Base-by-base conservation (phyloP, 1,140 invertebrate genomes). In the Ditylenchus dipsaci region DNA sequence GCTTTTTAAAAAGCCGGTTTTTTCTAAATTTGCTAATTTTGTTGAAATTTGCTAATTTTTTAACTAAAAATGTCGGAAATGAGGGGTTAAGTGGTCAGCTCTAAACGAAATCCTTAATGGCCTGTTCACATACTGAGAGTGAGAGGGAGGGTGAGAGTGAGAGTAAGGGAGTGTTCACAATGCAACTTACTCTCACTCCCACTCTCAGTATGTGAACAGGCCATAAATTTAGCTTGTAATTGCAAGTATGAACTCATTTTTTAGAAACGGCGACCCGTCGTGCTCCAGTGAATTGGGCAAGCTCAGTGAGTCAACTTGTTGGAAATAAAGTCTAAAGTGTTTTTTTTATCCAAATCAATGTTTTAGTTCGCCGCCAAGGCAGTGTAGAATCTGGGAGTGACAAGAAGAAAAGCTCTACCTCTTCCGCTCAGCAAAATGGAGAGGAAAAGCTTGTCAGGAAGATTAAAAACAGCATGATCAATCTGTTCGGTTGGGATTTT, bases 321-420 rank as follows among this genome's bases (percentile, higher is more conserved):
- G 3, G n/a, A n/a, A n/a, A n/a, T 21, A 7, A 53, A 21, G 3
- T 53, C 49, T 21, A 8, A 21, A 53, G 49, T 53, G 15, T n/a
- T n/a, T n/a, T 53, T 7, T 21, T 8, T 53, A 21, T 3, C 23
- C 8, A 53, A 7, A 53, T 53, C 15, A 21, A 3, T 53, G 3
- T 71, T 76, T 68, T 43, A 73, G 71, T 76, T 11, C 71, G 66
- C 29, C 71, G 71, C 29, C 71, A 73, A 67, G 73, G 73, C 29
- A 73, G 73, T 58, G 71, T 73, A n/a, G 73, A 76, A 49, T 27
- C 49, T 33, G 15, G n/a, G 3, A 58, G 45, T 23, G 73, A 74
- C 27, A 76, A 61, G 29, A 61, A 61, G n/a, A 61, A 61, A 43
- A 19, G 3, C 19, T 30, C 21, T 17, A 53, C 58, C n/a, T 23